Evolutionary conservation across 92 coral and sea anemone species (phyloP).

Genomic region (Siderastrea radians): DNA sequence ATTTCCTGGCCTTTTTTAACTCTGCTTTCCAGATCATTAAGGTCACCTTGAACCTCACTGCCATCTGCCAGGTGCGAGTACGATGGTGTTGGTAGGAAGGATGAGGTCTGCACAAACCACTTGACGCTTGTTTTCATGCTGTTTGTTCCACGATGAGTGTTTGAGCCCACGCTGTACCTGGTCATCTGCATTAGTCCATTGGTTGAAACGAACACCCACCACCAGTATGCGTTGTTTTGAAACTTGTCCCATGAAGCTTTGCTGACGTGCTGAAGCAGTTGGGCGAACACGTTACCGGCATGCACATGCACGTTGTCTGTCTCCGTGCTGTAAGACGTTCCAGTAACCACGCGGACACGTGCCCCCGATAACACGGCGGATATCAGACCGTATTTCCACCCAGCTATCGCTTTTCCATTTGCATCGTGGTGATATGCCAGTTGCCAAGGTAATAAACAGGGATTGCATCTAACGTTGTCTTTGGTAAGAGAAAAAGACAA

Average conservation of each 20-base stretch:
- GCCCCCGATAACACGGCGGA: constrained; percentile 90
- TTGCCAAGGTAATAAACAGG: constrained; percentile 64
- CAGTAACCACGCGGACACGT: constrained; percentile 72
- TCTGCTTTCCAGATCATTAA: constrained; percentile 57
- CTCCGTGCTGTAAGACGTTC: constrained; percentile 53
- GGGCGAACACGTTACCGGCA: constrained; percentile 79
- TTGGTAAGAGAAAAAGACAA: neutral
- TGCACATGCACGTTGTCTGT: constrained; percentile 72
- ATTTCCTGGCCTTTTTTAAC: constrained; percentile 74
- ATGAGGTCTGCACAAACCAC: constrained; percentile 74
- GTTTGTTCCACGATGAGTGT: constrained; percentile 50
- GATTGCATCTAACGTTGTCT: neutral
- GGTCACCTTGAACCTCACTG: constrained; percentile 53
- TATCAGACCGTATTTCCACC: constrained; percentile 75
- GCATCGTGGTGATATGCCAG: constrained; percentile 70
- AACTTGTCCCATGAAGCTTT: constrained; percentile 76
- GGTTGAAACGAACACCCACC: constrained; percentile 71
- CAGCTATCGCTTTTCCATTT: constrained; percentile 64
- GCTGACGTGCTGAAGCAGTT: constrained; percentile 82
- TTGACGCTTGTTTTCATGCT: constrained; percentile 37
- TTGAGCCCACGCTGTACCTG: constrained; percentile 86
- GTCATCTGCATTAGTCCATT: constrained; percentile 51
- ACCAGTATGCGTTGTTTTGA: constrained; percentile 81
- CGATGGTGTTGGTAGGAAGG: constrained; percentile 40
- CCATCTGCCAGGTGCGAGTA: constrained; percentile 75